phyloP scores from a whole-genome alignment of 2,113 vertebrate species.

The Pogona vitticeps region DNA sequence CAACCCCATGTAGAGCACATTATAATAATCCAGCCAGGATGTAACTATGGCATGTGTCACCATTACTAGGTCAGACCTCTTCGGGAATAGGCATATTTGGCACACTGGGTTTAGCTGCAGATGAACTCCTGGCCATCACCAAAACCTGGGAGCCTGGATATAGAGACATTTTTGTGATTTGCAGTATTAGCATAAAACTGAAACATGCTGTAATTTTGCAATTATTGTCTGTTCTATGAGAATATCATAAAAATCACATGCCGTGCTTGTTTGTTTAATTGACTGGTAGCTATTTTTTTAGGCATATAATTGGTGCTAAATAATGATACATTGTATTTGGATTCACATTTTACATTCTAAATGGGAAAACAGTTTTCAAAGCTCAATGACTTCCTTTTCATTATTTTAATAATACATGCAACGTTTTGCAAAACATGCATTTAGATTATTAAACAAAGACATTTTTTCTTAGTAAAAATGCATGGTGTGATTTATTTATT shows the following conservation, averaged over 20 bases:
- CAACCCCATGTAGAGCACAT: no score
- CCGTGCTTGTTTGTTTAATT: conserved; percentile 56
- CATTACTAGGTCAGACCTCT: no score
- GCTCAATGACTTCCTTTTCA: conserved; percentile 28
- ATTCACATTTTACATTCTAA: neutral
- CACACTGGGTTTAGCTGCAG: no score
- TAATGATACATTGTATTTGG: conserved; percentile 32
- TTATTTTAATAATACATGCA: conserved; percentile 48
- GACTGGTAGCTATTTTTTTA: conserved; percentile 47
- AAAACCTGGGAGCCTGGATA: no score
- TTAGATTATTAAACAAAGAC: conserved; percentile 41
- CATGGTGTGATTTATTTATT: no score
- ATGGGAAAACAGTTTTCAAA: conserved; percentile 4
- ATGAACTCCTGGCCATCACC: no score
- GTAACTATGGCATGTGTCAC: no score
- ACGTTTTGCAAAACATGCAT: conserved; percentile 14
- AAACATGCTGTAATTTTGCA: conserved; percentile 36
- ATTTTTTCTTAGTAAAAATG: neutral
- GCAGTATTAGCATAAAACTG: conserved; percentile 41
- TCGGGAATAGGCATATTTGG: no score
- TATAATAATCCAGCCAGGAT: no score
- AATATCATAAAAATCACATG: conserved; percentile 21
- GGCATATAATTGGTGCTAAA: conserved; percentile 45
- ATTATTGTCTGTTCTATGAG: conserved; percentile 35
- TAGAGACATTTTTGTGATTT: conserved; percentile 19